Base-by-base conservation (phyloP, 2,888 invertebrate species). In the Macrophya annulata region DNA sequence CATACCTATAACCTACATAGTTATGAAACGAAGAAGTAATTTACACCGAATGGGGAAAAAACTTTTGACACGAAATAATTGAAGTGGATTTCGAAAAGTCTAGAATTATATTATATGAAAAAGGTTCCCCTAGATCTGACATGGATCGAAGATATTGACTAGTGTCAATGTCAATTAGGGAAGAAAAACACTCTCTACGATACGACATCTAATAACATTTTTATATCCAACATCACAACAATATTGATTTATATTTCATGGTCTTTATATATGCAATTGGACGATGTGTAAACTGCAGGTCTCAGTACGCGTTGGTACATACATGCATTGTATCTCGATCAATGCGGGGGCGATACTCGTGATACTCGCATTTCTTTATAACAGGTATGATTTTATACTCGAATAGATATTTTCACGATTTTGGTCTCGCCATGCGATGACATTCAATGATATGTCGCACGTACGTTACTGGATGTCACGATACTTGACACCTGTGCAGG, bases 401-500 rank as follows among this genome's bases (percentile, higher is more conserved):
- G 43, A 45, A 40, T 45, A 15, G 31, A 68, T 15, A 40, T 17
- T n/a, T 4, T 6, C 72, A 45, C 45, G 72, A 72, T 72, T 45
- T 74, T 17, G 4, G 45, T 17, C 1, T n/a, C 21, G 21, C 43
- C 43, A 74, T 45, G 45, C 72, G 45, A 74, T 40, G 72, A 21
- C 9, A n/a, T 74, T 45, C 5, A 4, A 43, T 8, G 10, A 37
- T 74, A 45, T 12, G 12, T n/a, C 43, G 5, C 10, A n/a, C n/a
- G 25, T 21, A 21, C 72, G 71, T n/a, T 21, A 43, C 72, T 74
- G 21, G 12, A 74, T 74, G 45, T 74, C 72, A 21, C 15, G 21
- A 45, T 9, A 45, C 9, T 74, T 43, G 72, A 74, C 72, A 74
- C 72, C 72, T 72, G 40, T 8, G 72, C 72, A 43, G 40, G 43